Percentiles rank a stretch among this genome's conserved stretches.
These are phyloP conservation scores for Mormoops blainvillei DNA, from an alignment of 2,113 vertebrate genomes.

Conservation along the genomic window DNA sequence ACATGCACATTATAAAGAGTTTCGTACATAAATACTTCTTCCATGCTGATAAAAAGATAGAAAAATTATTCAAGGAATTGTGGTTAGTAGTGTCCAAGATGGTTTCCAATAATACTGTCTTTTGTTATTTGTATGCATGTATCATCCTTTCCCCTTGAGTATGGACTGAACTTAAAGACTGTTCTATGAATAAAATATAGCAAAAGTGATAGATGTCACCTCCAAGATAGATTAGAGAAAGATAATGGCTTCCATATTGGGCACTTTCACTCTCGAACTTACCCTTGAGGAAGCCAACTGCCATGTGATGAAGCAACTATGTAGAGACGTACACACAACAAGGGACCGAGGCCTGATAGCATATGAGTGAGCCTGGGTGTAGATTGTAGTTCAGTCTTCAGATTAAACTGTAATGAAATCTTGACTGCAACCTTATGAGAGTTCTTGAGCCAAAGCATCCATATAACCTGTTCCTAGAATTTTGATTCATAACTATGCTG, in stretches of 20 bases:
- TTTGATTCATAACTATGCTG: background rate
- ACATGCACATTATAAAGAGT: background rate
- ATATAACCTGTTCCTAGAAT: background rate
- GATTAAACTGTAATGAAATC: background rate
- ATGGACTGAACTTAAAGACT: background rate
- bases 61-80: background rate
- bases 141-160: background rate
- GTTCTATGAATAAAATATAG: background rate
- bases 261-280: background rate
- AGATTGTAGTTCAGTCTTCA: background rate
- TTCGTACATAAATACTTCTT: background rate
- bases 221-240: background rate
- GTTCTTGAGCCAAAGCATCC: background rate
- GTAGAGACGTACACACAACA: no score
- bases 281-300: background rate
- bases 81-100: background rate
- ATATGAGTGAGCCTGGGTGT: background rate
- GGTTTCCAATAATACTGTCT: background rate
- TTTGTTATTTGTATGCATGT: background rate
- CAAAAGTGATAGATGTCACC: background rate
- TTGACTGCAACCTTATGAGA: background rate
- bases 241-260: background rate
- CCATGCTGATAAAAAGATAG: background rate
- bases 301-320: background rate
- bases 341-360: background rate